Percentiles rank a stretch among this genome's conserved stretches.
phyloP scores from a whole-genome alignment of 2,888 invertebrate genomes.

The Ashinkailepas kermadecensis region DNA sequence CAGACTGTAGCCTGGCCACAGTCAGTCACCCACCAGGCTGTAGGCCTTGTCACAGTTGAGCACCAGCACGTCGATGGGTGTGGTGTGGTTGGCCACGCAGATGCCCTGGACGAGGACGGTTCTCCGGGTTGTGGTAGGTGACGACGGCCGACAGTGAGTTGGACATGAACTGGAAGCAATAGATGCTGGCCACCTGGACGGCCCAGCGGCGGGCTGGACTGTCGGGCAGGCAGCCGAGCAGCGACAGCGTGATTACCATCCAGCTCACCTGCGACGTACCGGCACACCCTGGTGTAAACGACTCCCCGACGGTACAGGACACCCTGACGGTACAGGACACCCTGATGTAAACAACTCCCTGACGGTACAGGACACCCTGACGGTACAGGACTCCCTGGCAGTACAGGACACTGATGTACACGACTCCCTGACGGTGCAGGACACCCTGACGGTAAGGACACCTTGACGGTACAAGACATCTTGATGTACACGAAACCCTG shows the following conservation, averaged over 20 bases:
- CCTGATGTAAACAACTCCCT: not conserved
- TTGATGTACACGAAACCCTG: too few relatives aligned
- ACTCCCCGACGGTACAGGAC: too few relatives aligned
- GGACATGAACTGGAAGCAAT: conserved; percentile 87
- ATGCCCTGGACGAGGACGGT: conserved; percentile 74
- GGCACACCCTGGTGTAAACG: too few relatives aligned
- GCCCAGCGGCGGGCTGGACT: conserved; percentile 67
- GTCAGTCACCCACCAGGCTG: conserved; percentile 65
- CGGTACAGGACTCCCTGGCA: not conserved
- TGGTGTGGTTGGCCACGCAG: conserved; percentile 98
- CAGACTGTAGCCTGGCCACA: not conserved
- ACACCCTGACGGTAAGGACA: not conserved
- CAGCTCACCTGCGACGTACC: conserved; percentile 63
- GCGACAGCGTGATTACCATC: conserved; percentile 75
- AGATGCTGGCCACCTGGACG: conserved; percentile 70
- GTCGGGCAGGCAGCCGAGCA: conserved; percentile 75
- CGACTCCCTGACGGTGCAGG: not conserved
- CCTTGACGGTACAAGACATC: too few relatives aligned
- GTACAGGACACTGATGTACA: not conserved
- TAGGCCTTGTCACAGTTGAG: conserved; percentile 96
- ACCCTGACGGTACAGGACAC: too few relatives aligned
- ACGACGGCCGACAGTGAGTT: conserved; percentile 84
- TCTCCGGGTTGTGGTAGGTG: conserved; percentile 76
- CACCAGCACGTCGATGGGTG: conserved; percentile 94
- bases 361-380: not conserved